Evolutionary conservation across 2,888 invertebrate genomes (phyloP), one percentile per base, ranked within the genome.

Genomic region (Lepeophtheirus nordmannii): DNA sequence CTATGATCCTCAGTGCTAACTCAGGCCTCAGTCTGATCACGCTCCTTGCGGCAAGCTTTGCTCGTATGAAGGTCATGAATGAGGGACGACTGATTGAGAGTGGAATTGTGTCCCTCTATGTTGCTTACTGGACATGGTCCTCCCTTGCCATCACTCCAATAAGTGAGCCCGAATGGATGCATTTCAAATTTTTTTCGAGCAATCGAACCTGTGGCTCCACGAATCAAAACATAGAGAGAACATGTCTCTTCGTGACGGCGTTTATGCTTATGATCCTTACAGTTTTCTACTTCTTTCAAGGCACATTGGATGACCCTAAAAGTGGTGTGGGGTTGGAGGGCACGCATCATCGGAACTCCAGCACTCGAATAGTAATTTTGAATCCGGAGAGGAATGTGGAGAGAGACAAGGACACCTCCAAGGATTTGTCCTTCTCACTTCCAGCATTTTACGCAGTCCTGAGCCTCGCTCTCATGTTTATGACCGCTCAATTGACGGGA

Each of bases 91-190:
- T 63, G 11, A 17, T 63, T 23, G 46, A 63, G 53, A 22, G 46
- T 30, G 63, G 63, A 10, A 30, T 22, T 12, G 63, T 63, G 63
- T 20, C 53, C 2, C 46, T 63, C 53, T 63, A 63, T 53, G 38
- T 53, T 12, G 30, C 63, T 22, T 63, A 53, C 22, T 63, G 63
- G 63, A 53, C 56, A 17, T 63, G 63, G 63, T 63, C 63, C 11
- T 41, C 53, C 46, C 41, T 63, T 23, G 53, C 53, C 53, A 46
- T 46, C 8, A 3, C 53, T 46, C 53, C 53, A 46, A 17, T 46
- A 14, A 46, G 53, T 46, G 53, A 46, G 53, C 53, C 53, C 53
- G 53, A 46, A 17, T 46, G 53, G 53, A 46, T 46, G 53, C 53
- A 46, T 17, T 46, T 46, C 17, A 46, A 46, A 46, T 46, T 46